Base-by-base conservation (phyloP, 1,140 invertebrate species). In the Ganaspis sp. region DNA sequence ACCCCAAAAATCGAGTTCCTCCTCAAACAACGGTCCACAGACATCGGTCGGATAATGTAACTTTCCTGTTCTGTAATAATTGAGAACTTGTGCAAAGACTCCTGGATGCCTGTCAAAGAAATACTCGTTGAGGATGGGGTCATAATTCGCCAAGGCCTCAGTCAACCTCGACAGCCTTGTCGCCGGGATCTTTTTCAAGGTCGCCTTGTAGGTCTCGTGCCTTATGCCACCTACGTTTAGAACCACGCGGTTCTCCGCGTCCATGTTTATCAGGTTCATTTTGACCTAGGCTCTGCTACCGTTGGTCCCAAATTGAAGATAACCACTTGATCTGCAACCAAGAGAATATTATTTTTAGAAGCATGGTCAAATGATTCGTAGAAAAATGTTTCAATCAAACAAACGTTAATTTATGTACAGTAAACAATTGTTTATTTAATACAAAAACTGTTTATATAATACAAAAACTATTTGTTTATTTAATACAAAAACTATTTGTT, bases 51-150 rank as follows among this genome's bases (percentile, higher is more conserved):
- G 98, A 92, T 99, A 99, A 90, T 99, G 98, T 37, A 99, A 94
- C 89, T 99, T 99, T 40, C 98, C 98, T 29, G 98, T 99, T 84
- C 98, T 95, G 92, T 97, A 97, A 89, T 97, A 97, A 90, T 97
- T 97, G 87, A 97, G 94, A 80, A 97, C 96, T 92, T 96, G 98
- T 69, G 97, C 98, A 91, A 99, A 99, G 78, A 99, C 98, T 4
- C 98, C 98, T 0, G 98, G 98, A 92, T 99, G 98, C 80, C 98
- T 92, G 92, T 99, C 98, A 92, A 99, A 99, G 94, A 99, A 99
- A 93, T 99, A 99, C 92, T 99, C 98, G 91, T 99, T 99, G 79
- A 99, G 93, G 83, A 98, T 95, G 12, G 97, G 97, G 92, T 99
- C 98, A 91, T 99, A 99, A 91, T 99, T 99, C 83, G 95, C 97